phyloP scores from a whole-genome alignment of 2,797 vertebrate species.

The Myotis pilosus region DNA sequence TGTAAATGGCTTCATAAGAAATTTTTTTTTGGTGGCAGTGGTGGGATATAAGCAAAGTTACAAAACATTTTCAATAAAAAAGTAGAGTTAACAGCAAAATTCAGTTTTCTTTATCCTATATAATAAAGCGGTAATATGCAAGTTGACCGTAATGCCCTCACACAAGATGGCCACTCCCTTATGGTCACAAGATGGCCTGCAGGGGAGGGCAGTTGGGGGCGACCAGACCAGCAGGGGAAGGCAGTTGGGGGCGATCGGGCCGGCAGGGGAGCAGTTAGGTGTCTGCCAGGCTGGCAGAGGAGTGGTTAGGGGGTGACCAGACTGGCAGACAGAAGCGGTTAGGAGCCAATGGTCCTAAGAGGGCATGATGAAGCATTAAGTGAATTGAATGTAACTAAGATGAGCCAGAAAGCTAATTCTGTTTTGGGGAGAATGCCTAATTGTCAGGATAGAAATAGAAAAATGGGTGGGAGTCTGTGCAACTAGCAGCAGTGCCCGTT shows the following conservation, averaged over 20 bases:
- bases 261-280: no score
- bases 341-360: no score
- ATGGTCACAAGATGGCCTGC: no score
- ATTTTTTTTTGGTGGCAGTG: constrained; percentile 23
- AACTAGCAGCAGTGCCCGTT: accelerated
- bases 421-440: not conserved
- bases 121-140: no score
- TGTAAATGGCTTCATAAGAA: constrained; percentile 82
- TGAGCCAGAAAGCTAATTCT: not conserved
- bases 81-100: constrained; percentile 82
- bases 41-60: constrained; percentile 77
- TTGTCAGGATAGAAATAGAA: not conserved
- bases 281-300: no score
- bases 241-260: no score
- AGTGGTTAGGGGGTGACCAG: no score
- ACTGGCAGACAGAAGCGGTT: no score
- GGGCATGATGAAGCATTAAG: not conserved
- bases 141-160: no score
- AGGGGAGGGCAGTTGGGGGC: no score
- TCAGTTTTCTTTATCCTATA: constrained; percentile 75
- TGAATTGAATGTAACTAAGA: not conserved
- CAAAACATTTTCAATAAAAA: constrained; percentile 84
- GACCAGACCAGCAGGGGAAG: no score
- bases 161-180: no score
- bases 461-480: not conserved